Percentiles rank a stretch among this genome's conserved stretches.
phyloP scores from a whole-genome alignment of 1,140 invertebrate species.

The Drosophila miranda region DNA sequence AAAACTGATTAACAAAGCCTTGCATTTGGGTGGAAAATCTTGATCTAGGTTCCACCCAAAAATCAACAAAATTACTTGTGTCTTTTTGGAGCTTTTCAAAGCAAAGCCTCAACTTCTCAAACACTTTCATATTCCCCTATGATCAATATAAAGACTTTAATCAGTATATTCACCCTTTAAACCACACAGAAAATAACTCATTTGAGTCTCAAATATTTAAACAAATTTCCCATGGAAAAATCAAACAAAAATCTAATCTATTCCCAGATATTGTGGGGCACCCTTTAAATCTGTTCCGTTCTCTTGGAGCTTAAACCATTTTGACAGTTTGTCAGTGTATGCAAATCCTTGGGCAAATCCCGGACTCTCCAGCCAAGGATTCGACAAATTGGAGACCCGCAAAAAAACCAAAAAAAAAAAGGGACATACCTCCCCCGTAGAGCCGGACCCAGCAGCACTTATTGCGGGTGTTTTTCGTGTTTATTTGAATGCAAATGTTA shows the following conservation, averaged over 20 bases:
- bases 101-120: no score
- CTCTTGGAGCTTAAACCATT: slow-evolving; percentile 30
- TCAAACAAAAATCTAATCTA: no score
- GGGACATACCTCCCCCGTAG: slow-evolving; percentile 32
- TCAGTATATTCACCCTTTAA: no score
- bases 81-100: no score
- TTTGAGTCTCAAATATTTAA: not conserved
- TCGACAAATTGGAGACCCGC: slow-evolving; percentile 37
- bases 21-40: no score
- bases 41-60: not conserved
- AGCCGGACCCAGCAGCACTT: slow-evolving; percentile 1
- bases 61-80: no score
- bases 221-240: no score
- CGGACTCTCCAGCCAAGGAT: slow-evolving; percentile 38
- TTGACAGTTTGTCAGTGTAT: slow-evolving; percentile 26
- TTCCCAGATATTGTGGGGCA: no score
- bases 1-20: no score
- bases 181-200: not conserved
- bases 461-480: slow-evolving; percentile 42
- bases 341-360: slow-evolving; percentile 30
- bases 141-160: no score
- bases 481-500: slow-evolving; percentile 78
- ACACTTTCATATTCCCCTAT: no score
- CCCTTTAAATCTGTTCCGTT: no score
- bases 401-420: slow-evolving; percentile 65